Evolutionary conservation across 2,888 invertebrate genomes (phyloP).

Genomic region (Pandemis heparana): DNA sequence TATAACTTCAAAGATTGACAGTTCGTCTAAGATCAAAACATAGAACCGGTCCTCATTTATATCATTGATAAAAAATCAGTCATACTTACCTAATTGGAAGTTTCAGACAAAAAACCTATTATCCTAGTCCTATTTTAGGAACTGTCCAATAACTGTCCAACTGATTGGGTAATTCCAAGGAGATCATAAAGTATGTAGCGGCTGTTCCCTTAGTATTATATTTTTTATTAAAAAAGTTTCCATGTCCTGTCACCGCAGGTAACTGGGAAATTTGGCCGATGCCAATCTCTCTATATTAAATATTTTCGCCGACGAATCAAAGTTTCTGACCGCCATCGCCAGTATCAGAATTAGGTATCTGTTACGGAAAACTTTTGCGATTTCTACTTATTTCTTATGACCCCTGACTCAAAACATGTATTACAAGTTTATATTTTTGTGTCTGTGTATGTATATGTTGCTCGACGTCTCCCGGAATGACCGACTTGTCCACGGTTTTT

Average conservation of each 20-base stretch:
- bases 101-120: background rate
- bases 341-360: background rate
- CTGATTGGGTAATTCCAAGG: slow-evolving; percentile 45
- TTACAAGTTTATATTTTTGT: too few species aligned
- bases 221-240: slow-evolving; percentile 79
- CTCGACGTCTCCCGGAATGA: too few species aligned
- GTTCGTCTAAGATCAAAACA: too few species aligned
- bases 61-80: too few species aligned
- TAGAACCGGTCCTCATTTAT: too few species aligned
- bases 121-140: slow-evolving; percentile 1
- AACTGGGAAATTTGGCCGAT: slow-evolving; percentile 34
- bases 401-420: background rate
- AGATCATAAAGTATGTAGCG: slow-evolving; percentile 62
- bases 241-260: slow-evolving; percentile 65
- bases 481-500: too few species aligned
- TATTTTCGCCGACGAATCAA: slow-evolving; percentile 27
- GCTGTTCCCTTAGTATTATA: slow-evolving; percentile 55
- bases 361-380: background rate
- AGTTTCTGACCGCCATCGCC: slow-evolving; percentile 9
- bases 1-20: too few species aligned
- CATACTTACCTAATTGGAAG: too few species aligned
- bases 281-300: slow-evolving; percentile 40
- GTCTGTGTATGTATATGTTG: too few species aligned
- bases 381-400: background rate
- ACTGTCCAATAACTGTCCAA: slow-evolving; percentile 35